Evolutionary conservation across 2,797 vertebrate species (phyloP), one percentile per base, ranked within the genome.

Genomic region (Prunella strophiata): DNA sequence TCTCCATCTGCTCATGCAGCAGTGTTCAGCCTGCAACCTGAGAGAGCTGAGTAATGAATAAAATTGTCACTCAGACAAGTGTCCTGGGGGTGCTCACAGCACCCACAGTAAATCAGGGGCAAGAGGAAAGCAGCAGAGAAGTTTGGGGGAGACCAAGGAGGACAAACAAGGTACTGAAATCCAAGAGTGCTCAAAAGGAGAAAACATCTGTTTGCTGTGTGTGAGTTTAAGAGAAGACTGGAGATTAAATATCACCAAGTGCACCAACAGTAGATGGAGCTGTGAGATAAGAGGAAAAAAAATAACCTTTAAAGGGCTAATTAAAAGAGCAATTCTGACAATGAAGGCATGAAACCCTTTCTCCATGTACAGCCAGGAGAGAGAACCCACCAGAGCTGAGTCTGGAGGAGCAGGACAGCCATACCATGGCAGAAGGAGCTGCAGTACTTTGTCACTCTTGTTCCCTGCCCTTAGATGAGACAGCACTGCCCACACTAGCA

Each of bases 211-310:
- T 76, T 43, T 40, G 11, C 8, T 61, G 3, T 14, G 1, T 7
- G 13, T 8, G n/a, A 45, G 9, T 48, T 70, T 23, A 75, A 51
- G 30, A 67, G 54, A 84, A 85, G 79, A 63, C 42, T 20, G 26
- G 11, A 93, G 30, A 87, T 12, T 32, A 18, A 80, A 27, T 18
- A 74, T 25, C 66, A 83, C 7, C 13, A 91, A 88, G 20, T 89
- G 38, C 76, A 68, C 79, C 75, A 89, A 84, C 75, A 85, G 65
- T 2, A 93, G 93, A 80, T 67, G 54, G 82, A 89, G 87, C 61
- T 86, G 18, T 42, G 61, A 92, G 81, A 26, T 50, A 92, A 87
- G 19, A 89, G 38, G 30, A 65, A 45, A 77, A 77, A 70, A 26
- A 16, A 54, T 7, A 59, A 73, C 13, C 7, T 71, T 54, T 54